Conservation (phyloP, 2,888 invertebrate genomes). For the Mongoloraphidia duomilia region DNA sequence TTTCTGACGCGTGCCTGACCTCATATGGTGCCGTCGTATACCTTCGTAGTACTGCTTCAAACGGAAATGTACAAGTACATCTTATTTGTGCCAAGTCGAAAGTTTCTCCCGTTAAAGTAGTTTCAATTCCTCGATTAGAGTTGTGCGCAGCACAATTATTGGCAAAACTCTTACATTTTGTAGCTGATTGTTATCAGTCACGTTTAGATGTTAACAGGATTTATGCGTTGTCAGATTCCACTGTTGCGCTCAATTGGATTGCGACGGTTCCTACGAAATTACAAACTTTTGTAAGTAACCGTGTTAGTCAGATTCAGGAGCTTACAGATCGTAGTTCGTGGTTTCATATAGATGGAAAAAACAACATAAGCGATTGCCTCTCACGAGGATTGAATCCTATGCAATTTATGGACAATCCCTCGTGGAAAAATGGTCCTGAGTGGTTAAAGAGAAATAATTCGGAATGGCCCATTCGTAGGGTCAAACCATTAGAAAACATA, state of each 20-base stretch:
- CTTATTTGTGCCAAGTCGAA: conserved; percentile 10
- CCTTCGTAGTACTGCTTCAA: conserved; percentile 5
- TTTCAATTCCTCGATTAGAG: conserved; percentile 11
- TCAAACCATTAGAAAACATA: background rate
- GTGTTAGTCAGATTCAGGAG: conserved; percentile 8
- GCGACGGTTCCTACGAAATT: conserved; percentile 7
- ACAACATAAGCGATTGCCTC: conserved; percentile 8
- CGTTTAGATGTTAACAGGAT: background rate
- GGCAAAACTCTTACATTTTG: conserved; percentile 5
- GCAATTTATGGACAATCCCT: background rate
- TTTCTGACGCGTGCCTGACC: conserved; percentile 8
- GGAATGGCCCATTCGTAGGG: background rate
- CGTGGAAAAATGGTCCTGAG: background rate
- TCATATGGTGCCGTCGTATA: conserved; percentile 11
- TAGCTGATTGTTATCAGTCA: background rate
- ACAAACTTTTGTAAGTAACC: conserved; percentile 12
- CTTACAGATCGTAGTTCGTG: background rate
- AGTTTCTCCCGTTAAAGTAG: conserved; percentile 9
- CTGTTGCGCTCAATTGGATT: conserved; percentile 10
- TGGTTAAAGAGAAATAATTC: background rate
- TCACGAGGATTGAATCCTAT: conserved; percentile 7
- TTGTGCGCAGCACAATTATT: conserved; percentile 11
- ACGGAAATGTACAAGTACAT: background rate
- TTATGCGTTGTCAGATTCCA: conserved; percentile 11
- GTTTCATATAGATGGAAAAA: conserved; percentile 4